These are phyloP conservation scores for Bergia puertoricense DNA, from an alignment of 92 coral and sea anemone genomes.

Conservation along the genomic window DNA sequence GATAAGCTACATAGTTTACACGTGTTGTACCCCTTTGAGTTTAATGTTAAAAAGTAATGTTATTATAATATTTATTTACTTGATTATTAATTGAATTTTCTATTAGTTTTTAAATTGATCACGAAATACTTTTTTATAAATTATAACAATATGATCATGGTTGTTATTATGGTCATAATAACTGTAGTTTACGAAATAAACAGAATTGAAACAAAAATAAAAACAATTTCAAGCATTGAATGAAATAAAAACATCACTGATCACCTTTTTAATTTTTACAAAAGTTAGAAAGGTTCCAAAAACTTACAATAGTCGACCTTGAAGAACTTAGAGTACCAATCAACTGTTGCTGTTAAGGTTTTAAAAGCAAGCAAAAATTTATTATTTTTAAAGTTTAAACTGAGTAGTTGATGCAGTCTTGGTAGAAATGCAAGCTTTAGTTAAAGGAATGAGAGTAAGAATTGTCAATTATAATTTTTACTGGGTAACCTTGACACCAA, in stretches of 20 bases:
- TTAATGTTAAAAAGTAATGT: no score
- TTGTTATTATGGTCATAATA: no score
- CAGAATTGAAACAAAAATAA: background rate
- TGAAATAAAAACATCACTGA: background rate
- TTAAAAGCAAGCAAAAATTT: conserved; percentile 20
- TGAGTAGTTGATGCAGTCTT: background rate
- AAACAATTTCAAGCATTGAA: background rate
- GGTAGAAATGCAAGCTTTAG: no score
- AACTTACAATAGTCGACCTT: conserved; percentile 22
- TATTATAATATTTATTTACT: no score
- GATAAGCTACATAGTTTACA: no score
- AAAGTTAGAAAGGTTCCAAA: conserved; percentile 9
- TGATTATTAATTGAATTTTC: no score
- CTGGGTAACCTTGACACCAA: background rate
- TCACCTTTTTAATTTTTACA: background rate
- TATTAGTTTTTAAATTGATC: no score
- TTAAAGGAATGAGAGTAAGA: no score
- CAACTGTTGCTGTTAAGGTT: conserved; percentile 26
- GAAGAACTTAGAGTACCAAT: conserved; percentile 12
- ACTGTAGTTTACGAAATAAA: background rate
- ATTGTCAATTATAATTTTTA: background rate
- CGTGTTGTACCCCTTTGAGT: no score
- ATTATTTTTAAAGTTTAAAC: background rate
- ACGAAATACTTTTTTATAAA: no score
- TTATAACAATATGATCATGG: background rate